Evolutionary conservation across 2,113 vertebrate genomes (phyloP), one percentile per base, ranked within the genome.

Genomic region (Dasyurus viverrinus): DNA sequence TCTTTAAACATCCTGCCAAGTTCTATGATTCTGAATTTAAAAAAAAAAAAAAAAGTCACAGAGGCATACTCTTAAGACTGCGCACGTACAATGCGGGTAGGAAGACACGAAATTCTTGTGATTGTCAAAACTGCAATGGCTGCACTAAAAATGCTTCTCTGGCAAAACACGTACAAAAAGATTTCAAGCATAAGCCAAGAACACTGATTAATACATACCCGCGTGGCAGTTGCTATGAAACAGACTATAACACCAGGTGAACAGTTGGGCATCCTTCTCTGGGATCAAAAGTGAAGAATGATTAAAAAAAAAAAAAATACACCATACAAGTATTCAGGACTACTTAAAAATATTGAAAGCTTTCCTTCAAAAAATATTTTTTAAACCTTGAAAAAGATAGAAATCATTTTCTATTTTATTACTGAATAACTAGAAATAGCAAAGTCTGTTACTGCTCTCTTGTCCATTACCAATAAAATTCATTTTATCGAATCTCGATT

Each of bases 61-160:
- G 91, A 94, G n/a, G 93, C 54, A 47, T 6, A 94, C 30, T 5
- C 48, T 93, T 93, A 92, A 93, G 76, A 94, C 6, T 53, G 27
- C 3, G 68, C 1, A 93, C 42, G 53, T 84, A 76, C 53, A 96
- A 90, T 68, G 26, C 93, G 30, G 36, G 89, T 16, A 26, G 97
- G 94, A 95, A 89, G 24, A 97, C 96, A 97, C 96, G 97, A 96
- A 96, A 90, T 52, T 90, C 48, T 95, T 96, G 42, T 91, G 93
- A 95, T 89, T 95, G 93, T 97, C 97, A 97, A 98, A 98, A 96
- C 89, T 91, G 97, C 97, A 97, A 95, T 92, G 91, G 95, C 55
- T 92, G 92, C 89, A 98, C 57, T 98, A 96, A 98, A 98, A 97
- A 57, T 97, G 95, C 89, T 98, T 96, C 92, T 92, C 95, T 97